Conservation (phyloP, 2,113 vertebrate genomes). For the Hippocampus abdominalis region DNA sequence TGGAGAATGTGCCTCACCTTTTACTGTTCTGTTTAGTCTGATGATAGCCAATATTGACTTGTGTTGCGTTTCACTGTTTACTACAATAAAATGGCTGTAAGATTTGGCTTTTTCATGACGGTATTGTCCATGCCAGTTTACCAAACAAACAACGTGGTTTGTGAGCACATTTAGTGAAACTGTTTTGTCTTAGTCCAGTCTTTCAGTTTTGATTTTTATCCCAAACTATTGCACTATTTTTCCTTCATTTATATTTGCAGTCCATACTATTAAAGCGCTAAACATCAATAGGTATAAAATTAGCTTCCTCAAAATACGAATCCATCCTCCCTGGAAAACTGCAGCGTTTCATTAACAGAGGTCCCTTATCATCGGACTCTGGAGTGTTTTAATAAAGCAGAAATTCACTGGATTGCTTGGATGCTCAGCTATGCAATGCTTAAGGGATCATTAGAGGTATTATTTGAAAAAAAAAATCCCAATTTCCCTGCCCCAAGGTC, state of each 20-base stretch:
- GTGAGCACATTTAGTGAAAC: neutral
- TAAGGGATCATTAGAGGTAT: slow-evolving; percentile 40
- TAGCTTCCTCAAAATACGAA: neutral
- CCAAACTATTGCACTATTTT: neutral
- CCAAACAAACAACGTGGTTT: neutral
- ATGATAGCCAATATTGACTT: neutral
- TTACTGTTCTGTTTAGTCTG: neutral
- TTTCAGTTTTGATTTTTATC: neutral
- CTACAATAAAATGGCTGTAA: too few relatives aligned
- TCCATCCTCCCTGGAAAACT: slow-evolving; percentile 13
- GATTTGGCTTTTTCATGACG: neutral
- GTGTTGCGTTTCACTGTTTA: neutral
- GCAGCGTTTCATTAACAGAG: slow-evolving; percentile 25
- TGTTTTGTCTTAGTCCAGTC: neutral
- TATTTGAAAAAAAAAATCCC: slow-evolving; percentile 18
- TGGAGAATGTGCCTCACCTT: neutral
- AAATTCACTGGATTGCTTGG: slow-evolving; percentile 21
- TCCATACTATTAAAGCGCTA: neutral
- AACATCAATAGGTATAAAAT: neutral
- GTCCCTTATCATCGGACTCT: slow-evolving; percentile 8
- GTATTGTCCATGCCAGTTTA: neutral
- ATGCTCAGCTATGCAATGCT: slow-evolving; percentile 14
- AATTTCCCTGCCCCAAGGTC: slow-evolving; percentile 39
- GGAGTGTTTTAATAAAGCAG: slow-evolving; percentile 34
- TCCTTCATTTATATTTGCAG: neutral